A percentile compares a stretch with the other conserved stretches of the same genome.
These are phyloP conservation scores for Oppia nitens DNA, from an alignment of 1,140 invertebrate genomes.

Conservation along the genomic window DNA sequence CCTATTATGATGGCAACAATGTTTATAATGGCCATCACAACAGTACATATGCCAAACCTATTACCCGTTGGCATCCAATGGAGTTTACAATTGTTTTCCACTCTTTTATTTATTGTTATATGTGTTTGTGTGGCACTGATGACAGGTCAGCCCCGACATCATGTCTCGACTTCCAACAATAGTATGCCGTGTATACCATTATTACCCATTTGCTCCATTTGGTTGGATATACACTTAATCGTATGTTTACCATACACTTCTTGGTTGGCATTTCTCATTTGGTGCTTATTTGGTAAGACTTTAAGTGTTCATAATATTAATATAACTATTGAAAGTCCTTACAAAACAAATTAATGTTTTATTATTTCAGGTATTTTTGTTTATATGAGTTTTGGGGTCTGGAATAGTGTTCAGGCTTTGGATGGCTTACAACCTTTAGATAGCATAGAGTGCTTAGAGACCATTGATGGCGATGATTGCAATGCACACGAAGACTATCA, in stretches of 20 bases:
- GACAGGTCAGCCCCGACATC: constrained; percentile 16
- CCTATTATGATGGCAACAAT: constrained; percentile 12
- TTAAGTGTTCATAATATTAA: not conserved
- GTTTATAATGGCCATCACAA: constrained; percentile 17
- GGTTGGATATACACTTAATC: constrained; percentile 19
- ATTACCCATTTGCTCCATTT: constrained; percentile 20
- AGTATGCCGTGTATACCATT: constrained; percentile 19
- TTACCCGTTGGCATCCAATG: constrained; percentile 5
- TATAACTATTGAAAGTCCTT: not conserved
- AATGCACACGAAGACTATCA: not conserved
- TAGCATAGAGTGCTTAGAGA: too few relatives aligned
- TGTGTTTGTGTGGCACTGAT: constrained; percentile 10
- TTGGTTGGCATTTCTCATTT: constrained; percentile 18
- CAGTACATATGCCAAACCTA: constrained; percentile 14
- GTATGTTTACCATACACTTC: constrained; percentile 15
- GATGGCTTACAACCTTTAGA: too few relatives aligned
- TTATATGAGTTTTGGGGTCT: constrained; percentile 6
- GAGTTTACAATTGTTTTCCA: constrained; percentile 17
- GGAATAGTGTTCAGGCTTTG: constrained; percentile 2
- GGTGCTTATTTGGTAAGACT: constrained; percentile 18
- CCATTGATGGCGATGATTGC: too few relatives aligned
- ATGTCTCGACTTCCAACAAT: constrained; percentile 5
- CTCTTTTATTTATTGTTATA: constrained; percentile 10
- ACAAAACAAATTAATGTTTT: not conserved
- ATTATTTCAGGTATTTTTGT: constrained; percentile 1